phyloP scores from a whole-genome alignment of 2,888 invertebrate genomes.

The Standfussiana lucernea region DNA sequence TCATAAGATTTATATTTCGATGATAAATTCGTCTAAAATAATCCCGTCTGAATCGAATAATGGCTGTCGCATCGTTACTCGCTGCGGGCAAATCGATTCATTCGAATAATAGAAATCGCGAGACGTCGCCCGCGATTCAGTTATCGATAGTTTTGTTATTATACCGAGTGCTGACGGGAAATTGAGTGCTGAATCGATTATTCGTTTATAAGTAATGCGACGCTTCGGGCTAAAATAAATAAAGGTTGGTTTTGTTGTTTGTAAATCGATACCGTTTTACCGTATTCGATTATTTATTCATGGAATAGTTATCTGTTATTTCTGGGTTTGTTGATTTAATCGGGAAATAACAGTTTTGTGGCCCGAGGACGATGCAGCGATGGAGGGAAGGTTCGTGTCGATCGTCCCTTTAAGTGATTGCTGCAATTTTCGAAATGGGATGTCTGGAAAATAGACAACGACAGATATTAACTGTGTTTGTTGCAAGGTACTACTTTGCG shows the following conservation, averaged over 20 bases:
- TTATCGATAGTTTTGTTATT: conserved; percentile 83
- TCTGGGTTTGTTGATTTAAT: conserved; percentile 62
- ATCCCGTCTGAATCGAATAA: conserved; percentile 73
- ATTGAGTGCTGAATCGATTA: conserved; percentile 84
- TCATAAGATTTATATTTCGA: conserved; percentile 67
- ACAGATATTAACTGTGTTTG: conserved; percentile 61
- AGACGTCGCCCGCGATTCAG: conserved; percentile 79
- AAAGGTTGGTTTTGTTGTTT: conserved; percentile 68
- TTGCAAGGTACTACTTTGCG: conserved; percentile 49
- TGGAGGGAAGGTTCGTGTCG: conserved; percentile 42
- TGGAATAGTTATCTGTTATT: conserved; percentile 62
- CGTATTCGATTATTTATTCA: conserved; percentile 69
- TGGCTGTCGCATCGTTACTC: conserved; percentile 77
- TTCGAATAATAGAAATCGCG: conserved; percentile 83
- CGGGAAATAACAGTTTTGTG: conserved; percentile 58
- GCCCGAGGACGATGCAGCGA: conserved; percentile 51
- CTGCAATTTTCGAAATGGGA: conserved; percentile 64
- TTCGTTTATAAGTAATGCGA: conserved; percentile 79
- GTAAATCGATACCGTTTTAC: conserved; percentile 68
- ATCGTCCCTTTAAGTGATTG: conserved; percentile 55
- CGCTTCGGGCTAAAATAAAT: conserved; percentile 79
- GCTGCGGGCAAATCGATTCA: conserved; percentile 78
- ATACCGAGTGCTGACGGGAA: conserved; percentile 79
- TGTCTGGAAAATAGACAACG: conserved; percentile 56
- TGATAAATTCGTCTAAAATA: conserved; percentile 73